Evolutionary conservation across 1,140 invertebrate genomes (phyloP), one percentile per base, ranked within the genome.

Genomic region (Leptopilina boulardi): DNA sequence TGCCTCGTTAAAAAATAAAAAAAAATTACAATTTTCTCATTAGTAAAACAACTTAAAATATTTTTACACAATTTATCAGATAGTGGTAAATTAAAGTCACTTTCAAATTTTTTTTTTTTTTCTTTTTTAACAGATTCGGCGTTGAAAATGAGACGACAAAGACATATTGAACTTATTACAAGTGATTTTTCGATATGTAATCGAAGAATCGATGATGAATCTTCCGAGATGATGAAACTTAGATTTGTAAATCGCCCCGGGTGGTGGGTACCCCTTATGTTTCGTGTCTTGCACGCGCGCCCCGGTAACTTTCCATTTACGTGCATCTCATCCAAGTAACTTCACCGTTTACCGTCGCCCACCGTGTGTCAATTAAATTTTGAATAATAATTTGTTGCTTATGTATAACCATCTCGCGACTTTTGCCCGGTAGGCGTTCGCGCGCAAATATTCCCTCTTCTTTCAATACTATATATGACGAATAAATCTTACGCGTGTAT

Each of bases 281-380:
- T 76, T 15, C 70, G n/a, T 75, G 26, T n/a, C n/a, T 70, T 77
- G 0, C 34, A 66, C 47, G 54, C 34, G 23, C 54, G 56, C 41
- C 15, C 41, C 38, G 56, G 41, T 71, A 73, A 76, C 54, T 70
- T 38, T 72, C 78, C 54, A 54, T 73, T 51, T 54, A 76, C 71
- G 71, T 26, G 13, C 47, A 38, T 38, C 34, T 38, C 34, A n/a
- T n/a, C 41, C 8, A 71, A 71, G 75, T 59, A 71, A 76, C 71
- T 72, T 19, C 21, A 21, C 30, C 75, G 74, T 76, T 51, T 71
- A 71, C 66, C 70, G 72, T 79, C 80, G 79, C 80, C 80, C 80
- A 83, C 79, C 71, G 73, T 66, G 77, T 80, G 80, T 82, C 82
- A 83, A 83, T 85, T 85, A 83, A 80, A 82, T 77, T 79, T 79